phyloP scores from a whole-genome alignment of 2,113 vertebrate species.

The Motacilla alba region DNA sequence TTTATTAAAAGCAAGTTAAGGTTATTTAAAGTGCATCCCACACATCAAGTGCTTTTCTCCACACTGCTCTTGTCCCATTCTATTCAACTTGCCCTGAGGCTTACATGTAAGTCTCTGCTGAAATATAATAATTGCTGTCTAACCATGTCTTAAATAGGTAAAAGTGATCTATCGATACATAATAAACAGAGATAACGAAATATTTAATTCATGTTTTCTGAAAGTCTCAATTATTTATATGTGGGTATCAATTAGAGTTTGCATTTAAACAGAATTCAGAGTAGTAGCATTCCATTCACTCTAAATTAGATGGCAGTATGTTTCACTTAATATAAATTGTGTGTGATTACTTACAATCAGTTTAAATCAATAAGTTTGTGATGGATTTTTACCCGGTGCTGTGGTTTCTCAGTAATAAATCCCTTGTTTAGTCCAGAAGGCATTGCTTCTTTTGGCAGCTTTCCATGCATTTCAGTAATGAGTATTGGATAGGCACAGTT shows the following conservation, averaged over 20 bases:
- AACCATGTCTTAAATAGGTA: conserved; percentile 15
- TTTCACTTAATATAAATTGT: conserved; percentile 71
- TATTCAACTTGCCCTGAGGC: conserved; percentile 10
- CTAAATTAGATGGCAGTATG: conserved; percentile 67
- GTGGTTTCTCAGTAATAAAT: conserved; percentile 59
- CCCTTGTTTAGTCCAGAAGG: conserved; percentile 60
- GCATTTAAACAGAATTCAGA: conserved; percentile 61
- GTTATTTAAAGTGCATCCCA: neutral
- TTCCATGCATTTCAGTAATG: conserved; percentile 54
- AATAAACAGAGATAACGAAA: neutral
- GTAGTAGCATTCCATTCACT: conserved; percentile 49
- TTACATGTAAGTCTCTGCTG: neutral
- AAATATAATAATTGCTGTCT: conserved; percentile 32
- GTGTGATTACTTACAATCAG: conserved; percentile 68
- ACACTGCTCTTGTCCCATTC: conserved; percentile 16
- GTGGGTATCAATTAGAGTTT: conserved; percentile 60
- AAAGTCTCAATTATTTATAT: conserved; percentile 55
- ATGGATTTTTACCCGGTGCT: conserved; percentile 64
- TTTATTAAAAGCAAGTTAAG: neutral
- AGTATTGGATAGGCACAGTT: conserved; percentile 51
- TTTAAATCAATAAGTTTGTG: conserved; percentile 70
- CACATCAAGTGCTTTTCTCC: conserved; percentile 17
- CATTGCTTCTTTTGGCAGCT: conserved; percentile 47
- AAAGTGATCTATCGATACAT: conserved; percentile 32
- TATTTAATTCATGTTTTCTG: conserved; percentile 44